Base-by-base conservation (phyloP, 2,797 vertebrate genomes). In the Hydrocynus forskahlii region DNA sequence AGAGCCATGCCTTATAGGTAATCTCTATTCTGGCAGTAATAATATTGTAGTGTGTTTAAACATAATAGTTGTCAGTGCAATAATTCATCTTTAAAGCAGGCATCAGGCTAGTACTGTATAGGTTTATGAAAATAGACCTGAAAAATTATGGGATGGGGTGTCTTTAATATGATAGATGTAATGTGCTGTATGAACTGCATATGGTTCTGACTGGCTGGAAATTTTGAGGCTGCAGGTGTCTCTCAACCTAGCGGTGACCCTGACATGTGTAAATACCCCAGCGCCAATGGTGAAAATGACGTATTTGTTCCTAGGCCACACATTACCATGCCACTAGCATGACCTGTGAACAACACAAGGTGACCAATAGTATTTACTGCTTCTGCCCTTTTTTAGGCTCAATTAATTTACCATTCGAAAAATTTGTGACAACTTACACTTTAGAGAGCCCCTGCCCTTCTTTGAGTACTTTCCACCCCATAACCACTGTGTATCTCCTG, bases 31-130 rank as follows among this genome's bases (percentile, higher is more conserved):
- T 14, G 23, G n/a, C 67, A 48, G n/a, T 69, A 25, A 50, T 48
- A 69, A 69, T 69, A 69, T 45, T 59, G 50, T 59, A 21, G 35
- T 40, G 55, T 5, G 29, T 69, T 54, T 59, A 55, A 76, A 50
- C 55, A 10, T 21, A 14, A 74, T 73, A 13, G 52, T 57, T 59
- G 16, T 52, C 7, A 9, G 38, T 29, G 13, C 25, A 55, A 38
- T 66, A 40, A 72, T 63, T 71, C 19, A 16, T 71, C 45, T n/a
- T 16, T 59, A 23, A 54, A 45, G 66, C 38, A 35, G 29, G 35
- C 0, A 25, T 38, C 17, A 7, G 9, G 17, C 35, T 48, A 19
- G 19, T 7, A 25, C 16, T 5, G 4, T 38, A 35, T 8, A 57
- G 16, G 52, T 19, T 38, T 73, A 73, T 29, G 70, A 35, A 73